Evolutionary conservation across 2,113 vertebrate genomes (phyloP).

Genomic region (Castor canadensis): DNA sequence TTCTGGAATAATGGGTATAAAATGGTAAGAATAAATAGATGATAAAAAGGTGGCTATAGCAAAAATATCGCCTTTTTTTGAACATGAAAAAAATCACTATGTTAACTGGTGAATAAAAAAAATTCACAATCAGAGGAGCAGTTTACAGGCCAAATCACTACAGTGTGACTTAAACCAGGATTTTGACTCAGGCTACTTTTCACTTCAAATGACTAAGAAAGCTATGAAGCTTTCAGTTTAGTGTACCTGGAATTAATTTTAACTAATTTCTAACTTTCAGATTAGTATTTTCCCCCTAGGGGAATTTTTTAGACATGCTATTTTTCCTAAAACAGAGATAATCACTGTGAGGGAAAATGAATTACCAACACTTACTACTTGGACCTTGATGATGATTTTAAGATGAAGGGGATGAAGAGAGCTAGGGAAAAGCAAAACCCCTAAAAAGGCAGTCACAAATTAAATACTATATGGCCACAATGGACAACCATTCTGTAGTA

Average conservation of each 20-base stretch:
- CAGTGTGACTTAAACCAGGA: constrained; percentile 29
- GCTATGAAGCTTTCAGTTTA: neutral
- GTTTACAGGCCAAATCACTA: neutral
- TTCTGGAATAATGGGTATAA: neutral
- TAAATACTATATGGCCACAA: neutral
- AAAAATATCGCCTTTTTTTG: constrained; percentile 50
- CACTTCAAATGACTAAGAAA: neutral
- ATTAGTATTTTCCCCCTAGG: neutral
- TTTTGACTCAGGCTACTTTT: neutral
- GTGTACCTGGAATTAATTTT: constrained; percentile 58
- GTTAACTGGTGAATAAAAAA: neutral
- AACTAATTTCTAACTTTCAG: constrained; percentile 51
- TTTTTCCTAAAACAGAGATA: constrained; percentile 65
- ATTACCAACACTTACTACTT: neutral
- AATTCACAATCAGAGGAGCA: neutral
- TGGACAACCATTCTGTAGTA: neutral
- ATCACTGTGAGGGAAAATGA: constrained; percentile 24
- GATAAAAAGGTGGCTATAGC: constrained; percentile 40
- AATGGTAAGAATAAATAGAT: constrained; percentile 60
- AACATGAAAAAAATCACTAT: constrained; percentile 8
- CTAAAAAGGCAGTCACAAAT: neutral
- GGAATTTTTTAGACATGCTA: constrained; percentile 18
- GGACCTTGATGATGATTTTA: neutral
- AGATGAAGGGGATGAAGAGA: neutral
- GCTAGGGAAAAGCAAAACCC: neutral